Conservation (phyloP, 2,888 invertebrate species). For the Eueremaeus valkanovi region DNA sequence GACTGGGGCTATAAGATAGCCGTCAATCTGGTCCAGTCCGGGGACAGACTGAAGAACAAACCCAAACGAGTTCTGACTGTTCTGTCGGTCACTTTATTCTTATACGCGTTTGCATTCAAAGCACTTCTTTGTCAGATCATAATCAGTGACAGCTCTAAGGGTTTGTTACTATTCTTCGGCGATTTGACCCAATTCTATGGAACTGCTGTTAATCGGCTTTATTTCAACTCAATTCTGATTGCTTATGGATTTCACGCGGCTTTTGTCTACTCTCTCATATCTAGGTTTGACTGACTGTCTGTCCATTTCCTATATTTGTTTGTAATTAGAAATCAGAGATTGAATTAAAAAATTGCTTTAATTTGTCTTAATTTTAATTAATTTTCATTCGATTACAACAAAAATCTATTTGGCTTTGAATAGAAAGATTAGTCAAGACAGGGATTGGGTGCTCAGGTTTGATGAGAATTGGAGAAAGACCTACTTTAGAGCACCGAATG, state of each 20-base stretch:
- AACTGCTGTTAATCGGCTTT: conserved; percentile 27
- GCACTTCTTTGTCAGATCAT: not conserved
- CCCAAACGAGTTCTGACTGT: not conserved
- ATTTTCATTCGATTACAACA: not conserved
- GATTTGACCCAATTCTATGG: conserved; percentile 31
- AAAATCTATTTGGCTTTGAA: not conserved
- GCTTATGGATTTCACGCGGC: conserved; percentile 27
- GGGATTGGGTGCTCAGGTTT: conserved; percentile 1
- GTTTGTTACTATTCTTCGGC: not conserved
- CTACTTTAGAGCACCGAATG: not conserved
- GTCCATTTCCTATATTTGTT: not conserved
- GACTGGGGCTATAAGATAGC: not conserved
- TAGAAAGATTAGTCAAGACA: not conserved
- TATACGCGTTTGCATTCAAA: not conserved
- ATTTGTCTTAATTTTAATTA: not conserved
- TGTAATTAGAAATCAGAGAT: too few relatives aligned
- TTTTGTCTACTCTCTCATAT: conserved; percentile 26
- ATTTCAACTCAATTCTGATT: conserved; percentile 21
- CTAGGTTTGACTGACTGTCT: not conserved
- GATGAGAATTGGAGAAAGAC: not conserved
- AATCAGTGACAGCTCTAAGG: not conserved
- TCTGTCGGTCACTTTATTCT: not conserved
- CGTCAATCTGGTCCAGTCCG: not conserved
- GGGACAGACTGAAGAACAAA: not conserved
- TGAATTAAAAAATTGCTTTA: too few relatives aligned